A percentile compares a stretch with the other conserved stretches of the same genome.
Conservation (phyloP, 2,113 vertebrate species). For the Apodemus speciosus region DNA sequence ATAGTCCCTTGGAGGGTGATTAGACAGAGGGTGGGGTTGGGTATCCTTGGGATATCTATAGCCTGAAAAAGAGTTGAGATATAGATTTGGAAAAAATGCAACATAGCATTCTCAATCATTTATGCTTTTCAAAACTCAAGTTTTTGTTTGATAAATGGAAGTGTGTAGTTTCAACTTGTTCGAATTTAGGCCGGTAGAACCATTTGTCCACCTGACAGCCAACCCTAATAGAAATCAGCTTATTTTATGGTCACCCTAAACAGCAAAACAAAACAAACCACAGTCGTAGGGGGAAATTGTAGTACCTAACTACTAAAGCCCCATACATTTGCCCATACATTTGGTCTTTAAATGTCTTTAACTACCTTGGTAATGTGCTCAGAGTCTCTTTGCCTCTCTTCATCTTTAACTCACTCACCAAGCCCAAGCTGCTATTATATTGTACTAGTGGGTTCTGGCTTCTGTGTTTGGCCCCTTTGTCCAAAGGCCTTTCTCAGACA, state of each 20-base stretch:
- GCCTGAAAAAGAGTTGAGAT: slow-evolving; percentile 6
- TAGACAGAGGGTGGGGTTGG: neutral
- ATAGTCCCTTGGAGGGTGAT: neutral
- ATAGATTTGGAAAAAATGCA: neutral
- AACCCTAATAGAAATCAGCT: neutral
- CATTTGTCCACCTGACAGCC: neutral
- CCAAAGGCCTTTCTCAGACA: neutral
- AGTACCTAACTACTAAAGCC: neutral
- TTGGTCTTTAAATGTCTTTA: neutral
- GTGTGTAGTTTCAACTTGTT: neutral
- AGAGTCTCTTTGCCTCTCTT: neutral
- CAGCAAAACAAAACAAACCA: neutral
- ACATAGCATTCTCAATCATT: neutral
- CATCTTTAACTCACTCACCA: neutral
- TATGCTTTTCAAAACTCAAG: neutral
- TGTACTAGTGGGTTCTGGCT: neutral
- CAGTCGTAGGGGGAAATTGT: neutral
- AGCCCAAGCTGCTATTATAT: neutral
- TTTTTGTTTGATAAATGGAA: slow-evolving; percentile 12
- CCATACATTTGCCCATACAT: neutral
- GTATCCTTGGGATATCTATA: neutral
- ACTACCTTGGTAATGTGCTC: neutral
- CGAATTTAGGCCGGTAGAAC: neutral
- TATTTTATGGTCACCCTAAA: neutral
- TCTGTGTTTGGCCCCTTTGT: neutral